Evolutionary conservation across 1,140 invertebrate genomes (phyloP), one percentile per base, ranked within the genome.

Genomic region (Bombus impatiens): DNA sequence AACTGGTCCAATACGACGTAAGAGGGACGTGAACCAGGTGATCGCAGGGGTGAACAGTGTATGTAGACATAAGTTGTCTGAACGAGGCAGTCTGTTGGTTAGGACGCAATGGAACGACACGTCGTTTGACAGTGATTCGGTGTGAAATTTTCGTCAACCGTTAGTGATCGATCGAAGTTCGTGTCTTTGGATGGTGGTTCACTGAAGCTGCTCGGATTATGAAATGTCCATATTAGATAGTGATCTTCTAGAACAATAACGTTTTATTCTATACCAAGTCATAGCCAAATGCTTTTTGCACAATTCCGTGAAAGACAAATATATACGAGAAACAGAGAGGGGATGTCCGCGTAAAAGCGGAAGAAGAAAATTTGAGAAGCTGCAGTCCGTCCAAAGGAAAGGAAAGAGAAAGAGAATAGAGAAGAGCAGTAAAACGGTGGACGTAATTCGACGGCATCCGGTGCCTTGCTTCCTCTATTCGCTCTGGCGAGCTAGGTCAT

Each of bases 361-460:
- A 62, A 76, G 6, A 12, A 37, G 12, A 2, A n/a, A 18, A 76
- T 59, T 77, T 57, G 40, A 32, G 47, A 71, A 89, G 47, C 65
- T 32, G 65, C 12, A 25, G 59, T 90, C 86, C 86, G 88, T 90
- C 86, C 88, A 88, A 70, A 70, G 40, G 35, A 18, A n/a, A n/a
- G 42, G n/a, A 57, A 35, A 32, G 32, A 53, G 44, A 25, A 67
- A 67, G 74, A 25, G 18, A 76, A 15, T 44, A 81, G 67, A 80
- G 28, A 65, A 22, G 53, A 37, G 59, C 37, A 6, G 42, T 72
- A 76, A 74, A 81, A 53, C 35, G 40, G 53, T 67, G 78, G 42
- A 72, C 68, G 28, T 68, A 53, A 53, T 71, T 83, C 22, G 65
- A 59, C 42, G 35, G 47, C 40, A 57, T 74, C 70, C 84, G 78